Evolutionary conservation across 2,113 vertebrate genomes (phyloP), one percentile per base, ranked within the genome.

Genomic region (Electrona antarctica): DNA sequence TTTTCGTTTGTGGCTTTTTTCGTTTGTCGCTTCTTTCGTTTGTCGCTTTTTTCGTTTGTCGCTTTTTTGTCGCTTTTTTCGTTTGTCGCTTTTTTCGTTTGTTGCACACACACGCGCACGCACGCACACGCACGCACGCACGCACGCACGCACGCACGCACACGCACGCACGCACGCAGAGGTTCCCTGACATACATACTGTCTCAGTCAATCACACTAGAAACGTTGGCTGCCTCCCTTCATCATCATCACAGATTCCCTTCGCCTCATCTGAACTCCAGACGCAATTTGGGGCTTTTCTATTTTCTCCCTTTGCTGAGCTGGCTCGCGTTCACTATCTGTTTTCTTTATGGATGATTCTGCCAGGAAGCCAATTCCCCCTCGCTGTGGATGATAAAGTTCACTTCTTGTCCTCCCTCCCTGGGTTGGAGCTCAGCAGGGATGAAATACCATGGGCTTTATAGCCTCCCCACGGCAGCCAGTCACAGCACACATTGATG

Each of bases 321-420:
- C 66, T 71, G 45, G 45, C 41, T 77, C 74, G 41, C 61, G 13
- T 50, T 51, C 7, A 61, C 60, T 50, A 50, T 11, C 11, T 50
- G 7, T 14, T 63, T 76, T 78, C 57, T 67, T 67, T 21, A 48
- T 76, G 50, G 71, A 73, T 79, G 50, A 75, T 74, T 79, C 75
- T 66, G 73, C 8, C 48, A 62, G 58, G 52, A 79, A 81, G 58
- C 57, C 71, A 74, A 70, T 80, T 78, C 62, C 52, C 33, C 66
- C 82, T 21, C 74, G 74, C 76, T 58, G 21, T 28, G 8, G 74
- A 63, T 83, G 78, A 87, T 84, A 76, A 78, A 75, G 49, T 69
- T 77, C 8, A 51, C 71, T 61, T 63, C 71, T 68, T 73, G 60
- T 67, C 33, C 56, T 50, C 61, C 33, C 15, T 73, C 63, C 58